Evolutionary conservation across 2,888 invertebrate genomes (phyloP).

Genomic region (Cheilosia scutellata): DNA sequence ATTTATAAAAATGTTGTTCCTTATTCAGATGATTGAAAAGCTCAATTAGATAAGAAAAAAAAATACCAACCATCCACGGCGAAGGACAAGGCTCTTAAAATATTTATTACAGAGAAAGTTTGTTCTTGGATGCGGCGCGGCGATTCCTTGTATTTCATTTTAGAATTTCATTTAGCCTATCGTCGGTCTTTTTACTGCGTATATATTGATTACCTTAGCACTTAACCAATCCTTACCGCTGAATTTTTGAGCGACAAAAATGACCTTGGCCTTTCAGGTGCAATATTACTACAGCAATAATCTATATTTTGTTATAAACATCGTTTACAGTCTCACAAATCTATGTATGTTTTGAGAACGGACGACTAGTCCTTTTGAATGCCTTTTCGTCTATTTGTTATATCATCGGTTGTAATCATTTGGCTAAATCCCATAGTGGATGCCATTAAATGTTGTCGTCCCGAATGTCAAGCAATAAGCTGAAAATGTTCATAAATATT

Average conservation of each 20-base stretch:
- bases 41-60: slow-evolving; percentile 10
- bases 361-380: slow-evolving; percentile 7
- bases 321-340: not conserved
- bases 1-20: not conserved
- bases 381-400: not conserved
- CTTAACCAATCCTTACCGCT: not conserved
- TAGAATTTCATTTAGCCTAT: too few species aligned
- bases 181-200: too few species aligned
- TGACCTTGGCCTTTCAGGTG: slow-evolving; percentile 19
- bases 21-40: slow-evolving; percentile 32
- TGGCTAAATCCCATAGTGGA: not conserved
- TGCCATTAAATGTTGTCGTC: slow-evolving; percentile 29
- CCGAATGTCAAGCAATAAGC: slow-evolving; percentile 15
- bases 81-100: too few species aligned
- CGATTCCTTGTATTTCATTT: too few species aligned
- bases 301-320: not conserved
- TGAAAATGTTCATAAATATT: slow-evolving; percentile 27
- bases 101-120: not conserved
- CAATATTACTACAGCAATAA: not conserved
- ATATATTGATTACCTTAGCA: too few species aligned
- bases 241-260: not conserved
- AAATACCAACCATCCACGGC: not conserved
- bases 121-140: not conserved
- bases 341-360: not conserved
- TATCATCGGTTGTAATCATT: slow-evolving; percentile 20